phyloP scores from a whole-genome alignment of 2,888 invertebrate genomes.

The Chirona hameri region DNA sequence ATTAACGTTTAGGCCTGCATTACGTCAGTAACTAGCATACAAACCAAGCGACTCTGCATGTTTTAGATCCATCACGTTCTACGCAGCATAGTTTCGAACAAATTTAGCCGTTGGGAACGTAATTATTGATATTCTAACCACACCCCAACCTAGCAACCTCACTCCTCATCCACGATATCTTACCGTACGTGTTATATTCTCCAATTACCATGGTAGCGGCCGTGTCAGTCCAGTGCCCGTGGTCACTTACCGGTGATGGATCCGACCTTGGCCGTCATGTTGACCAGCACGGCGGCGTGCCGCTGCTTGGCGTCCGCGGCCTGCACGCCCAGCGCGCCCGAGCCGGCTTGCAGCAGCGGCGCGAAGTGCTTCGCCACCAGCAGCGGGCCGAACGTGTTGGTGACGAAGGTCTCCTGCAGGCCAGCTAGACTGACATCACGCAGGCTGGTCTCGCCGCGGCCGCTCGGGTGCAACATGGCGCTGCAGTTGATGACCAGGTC shows the following conservation, averaged over 20 bases:
- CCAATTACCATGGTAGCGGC: too few relatives aligned
- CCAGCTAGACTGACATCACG: conserved; percentile 34
- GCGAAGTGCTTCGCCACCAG: conserved; percentile 39
- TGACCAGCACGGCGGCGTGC: conserved; percentile 37
- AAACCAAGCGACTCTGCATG: too few relatives aligned
- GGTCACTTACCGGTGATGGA: conserved; percentile 37
- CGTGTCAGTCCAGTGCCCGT: neutral
- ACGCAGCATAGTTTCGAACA: too few relatives aligned
- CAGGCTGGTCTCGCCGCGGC: conserved; percentile 39
- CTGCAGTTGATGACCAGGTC: conserved; percentile 40
- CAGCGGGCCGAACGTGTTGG: conserved; percentile 39
- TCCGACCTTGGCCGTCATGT: conserved; percentile 40
- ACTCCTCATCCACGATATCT: too few relatives aligned
- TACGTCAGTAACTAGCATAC: too few relatives aligned
- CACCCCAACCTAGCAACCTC: too few relatives aligned
- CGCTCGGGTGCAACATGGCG: conserved; percentile 40
- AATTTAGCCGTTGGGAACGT: too few relatives aligned
- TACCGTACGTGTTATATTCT: too few relatives aligned
- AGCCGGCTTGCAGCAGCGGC: conserved; percentile 36
- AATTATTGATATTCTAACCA: too few relatives aligned
- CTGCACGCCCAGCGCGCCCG: conserved; percentile 36
- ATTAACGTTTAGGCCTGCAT: too few relatives aligned
- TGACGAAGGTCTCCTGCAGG: conserved; percentile 35
- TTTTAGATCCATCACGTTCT: too few relatives aligned
- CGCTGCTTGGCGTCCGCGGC: conserved; percentile 33